phyloP scores from a whole-genome alignment of 2,113 vertebrate species.

The Oxygymnocypris stewartii region DNA sequence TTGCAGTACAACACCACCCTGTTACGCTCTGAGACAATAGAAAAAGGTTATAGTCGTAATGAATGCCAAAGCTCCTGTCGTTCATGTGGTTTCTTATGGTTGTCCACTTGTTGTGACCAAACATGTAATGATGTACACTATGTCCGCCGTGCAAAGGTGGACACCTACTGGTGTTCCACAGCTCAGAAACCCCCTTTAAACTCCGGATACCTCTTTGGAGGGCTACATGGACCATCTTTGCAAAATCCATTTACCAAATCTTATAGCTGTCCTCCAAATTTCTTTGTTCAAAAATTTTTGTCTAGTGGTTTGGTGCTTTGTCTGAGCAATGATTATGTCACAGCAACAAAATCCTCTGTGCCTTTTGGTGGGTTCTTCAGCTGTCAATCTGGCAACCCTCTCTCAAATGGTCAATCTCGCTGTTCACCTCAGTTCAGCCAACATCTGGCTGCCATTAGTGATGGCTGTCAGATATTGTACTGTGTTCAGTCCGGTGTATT shows the following conservation, averaged over 20 bases:
- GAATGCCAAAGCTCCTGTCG: slow-evolving; percentile 69
- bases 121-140: slow-evolving; percentile 76
- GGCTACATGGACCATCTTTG: slow-evolving; percentile 75
- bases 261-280: slow-evolving; percentile 78
- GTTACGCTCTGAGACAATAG: no score
- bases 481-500: no score
- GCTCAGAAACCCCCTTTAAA: slow-evolving; percentile 44
- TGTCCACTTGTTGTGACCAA: slow-evolving; percentile 68
- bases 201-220: slow-evolving; percentile 85
- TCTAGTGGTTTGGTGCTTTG: slow-evolving; percentile 59
- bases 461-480: no score
- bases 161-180: slow-evolving; percentile 80
- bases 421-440: no score
- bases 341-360: no score
- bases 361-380: no score
- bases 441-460: no score
- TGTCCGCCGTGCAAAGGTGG: slow-evolving; percentile 75
- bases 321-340: no score
- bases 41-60: slow-evolving; percentile 34
- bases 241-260: slow-evolving; percentile 79
- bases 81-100: slow-evolving; percentile 39
- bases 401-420: no score
- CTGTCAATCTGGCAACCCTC: no score
- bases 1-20: no score
- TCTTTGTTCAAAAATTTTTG: slow-evolving; percentile 73